Conservation (phyloP, 2,113 vertebrate species). For the Steatornis caripensis region DNA sequence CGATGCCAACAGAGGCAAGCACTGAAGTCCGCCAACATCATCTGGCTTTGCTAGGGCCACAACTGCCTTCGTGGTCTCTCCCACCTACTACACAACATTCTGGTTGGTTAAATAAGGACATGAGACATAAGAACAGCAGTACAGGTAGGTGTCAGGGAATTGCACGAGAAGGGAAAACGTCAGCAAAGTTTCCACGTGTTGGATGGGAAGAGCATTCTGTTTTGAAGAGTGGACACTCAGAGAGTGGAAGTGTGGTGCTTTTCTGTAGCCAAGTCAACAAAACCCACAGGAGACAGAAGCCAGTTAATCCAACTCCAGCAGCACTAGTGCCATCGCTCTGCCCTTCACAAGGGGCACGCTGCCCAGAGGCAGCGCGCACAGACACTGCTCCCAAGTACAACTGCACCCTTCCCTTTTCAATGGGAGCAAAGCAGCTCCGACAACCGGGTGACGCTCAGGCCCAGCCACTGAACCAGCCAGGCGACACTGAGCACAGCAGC, state of each 20-base stretch:
- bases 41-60: background rate
- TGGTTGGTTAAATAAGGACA: background rate
- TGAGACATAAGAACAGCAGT: rapidly evolving
- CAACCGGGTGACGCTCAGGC: background rate
- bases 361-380: rapidly evolving
- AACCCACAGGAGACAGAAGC: background rate
- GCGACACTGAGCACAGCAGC: background rate
- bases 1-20: rapidly evolving
- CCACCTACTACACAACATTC: background rate
- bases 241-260: background rate
- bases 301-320: background rate
- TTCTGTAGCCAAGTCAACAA: background rate
- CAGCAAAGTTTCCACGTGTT: background rate
- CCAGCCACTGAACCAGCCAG: background rate
- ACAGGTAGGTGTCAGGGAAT: background rate
- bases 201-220: background rate
- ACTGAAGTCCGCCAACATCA: background rate
- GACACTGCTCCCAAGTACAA: rapidly evolving
- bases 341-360: background rate
- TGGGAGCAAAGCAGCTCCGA: rapidly evolving
- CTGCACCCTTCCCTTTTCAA: background rate
- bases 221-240: background rate
- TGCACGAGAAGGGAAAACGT: rapidly evolving
- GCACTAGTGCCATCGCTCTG: rapidly evolving
- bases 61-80: background rate